Conservation (phyloP, 2,888 invertebrate species). For the Leucania comma region DNA sequence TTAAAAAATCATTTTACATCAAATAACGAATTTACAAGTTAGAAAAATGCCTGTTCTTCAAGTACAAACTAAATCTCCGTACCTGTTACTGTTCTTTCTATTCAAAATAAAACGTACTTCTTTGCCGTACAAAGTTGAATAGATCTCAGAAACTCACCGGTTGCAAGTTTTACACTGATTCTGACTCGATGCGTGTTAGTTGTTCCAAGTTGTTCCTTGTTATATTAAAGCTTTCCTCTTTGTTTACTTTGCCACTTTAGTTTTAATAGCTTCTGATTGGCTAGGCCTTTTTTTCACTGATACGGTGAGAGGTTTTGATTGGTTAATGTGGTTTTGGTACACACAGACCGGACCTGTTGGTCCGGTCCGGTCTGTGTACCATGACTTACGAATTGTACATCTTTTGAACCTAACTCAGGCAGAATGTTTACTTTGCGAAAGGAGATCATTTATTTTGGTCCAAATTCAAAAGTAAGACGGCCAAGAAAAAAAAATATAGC, state of each 20-base stretch:
- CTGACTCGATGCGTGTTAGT: conserved; percentile 61
- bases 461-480: too few species aligned
- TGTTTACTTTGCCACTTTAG: conserved; percentile 20
- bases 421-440: too few species aligned
- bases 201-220: conserved; percentile 44
- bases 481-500: too few species aligned
- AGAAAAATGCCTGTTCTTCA: background rate
- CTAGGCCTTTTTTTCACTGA: background rate
- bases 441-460: too few species aligned
- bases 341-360: too few species aligned
- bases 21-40: background rate
- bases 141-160: conserved; percentile 67
- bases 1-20: background rate
- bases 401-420: too few species aligned
- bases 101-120: conserved; percentile 51
- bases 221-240: conserved; percentile 38
- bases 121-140: conserved; percentile 69
- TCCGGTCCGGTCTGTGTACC: too few species aligned
- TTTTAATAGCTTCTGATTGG: conserved; percentile 31
- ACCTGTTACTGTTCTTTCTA: background rate
- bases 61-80: background rate
- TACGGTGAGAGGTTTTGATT: background rate
- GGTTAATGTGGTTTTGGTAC: background rate
- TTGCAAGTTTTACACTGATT: conserved; percentile 69
- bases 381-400: too few species aligned